Conservation (phyloP, 2,797 vertebrate genomes). For the Astyanax mexicanus region DNA sequence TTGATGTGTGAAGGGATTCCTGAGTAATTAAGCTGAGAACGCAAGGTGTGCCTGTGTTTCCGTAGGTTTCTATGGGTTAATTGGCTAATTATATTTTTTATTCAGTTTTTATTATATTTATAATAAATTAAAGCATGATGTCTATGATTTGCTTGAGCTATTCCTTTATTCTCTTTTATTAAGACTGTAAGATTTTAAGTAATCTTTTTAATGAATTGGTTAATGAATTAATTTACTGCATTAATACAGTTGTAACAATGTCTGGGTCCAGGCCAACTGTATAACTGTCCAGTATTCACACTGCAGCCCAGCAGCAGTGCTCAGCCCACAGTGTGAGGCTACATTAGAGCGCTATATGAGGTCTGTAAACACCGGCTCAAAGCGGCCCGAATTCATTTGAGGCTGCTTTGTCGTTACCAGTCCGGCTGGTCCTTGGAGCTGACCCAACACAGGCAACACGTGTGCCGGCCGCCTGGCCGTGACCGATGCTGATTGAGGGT, state of each 20-base stretch:
- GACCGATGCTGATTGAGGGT: conserved; percentile 15
- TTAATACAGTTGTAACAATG: background rate
- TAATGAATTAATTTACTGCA: background rate
- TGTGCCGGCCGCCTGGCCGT: background rate
- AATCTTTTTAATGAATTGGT: too few species aligned
- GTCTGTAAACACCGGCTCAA: background rate
- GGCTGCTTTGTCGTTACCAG: background rate
- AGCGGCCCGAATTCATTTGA: background rate
- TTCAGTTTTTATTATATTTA: background rate
- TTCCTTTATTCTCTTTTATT: background rate
- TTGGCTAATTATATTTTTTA: too few species aligned
- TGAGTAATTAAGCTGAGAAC: too few species aligned
- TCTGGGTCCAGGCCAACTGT: background rate
- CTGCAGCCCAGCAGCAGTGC: too few species aligned
- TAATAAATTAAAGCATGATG: background rate
- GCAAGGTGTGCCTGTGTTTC: too few species aligned
- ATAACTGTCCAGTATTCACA: too few species aligned
- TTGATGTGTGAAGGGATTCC: too few species aligned
- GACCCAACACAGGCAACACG: conserved; percentile 2
- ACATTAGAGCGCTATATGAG: background rate
- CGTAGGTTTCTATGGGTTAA: too few species aligned
- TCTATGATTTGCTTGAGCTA: background rate
- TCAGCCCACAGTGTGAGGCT: background rate
- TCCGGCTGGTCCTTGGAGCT: background rate
- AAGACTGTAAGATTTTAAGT: background rate